Evolutionary conservation across 2,888 invertebrate species (phyloP).

Genomic region (Hirtodrosophila cameraria): DNA sequence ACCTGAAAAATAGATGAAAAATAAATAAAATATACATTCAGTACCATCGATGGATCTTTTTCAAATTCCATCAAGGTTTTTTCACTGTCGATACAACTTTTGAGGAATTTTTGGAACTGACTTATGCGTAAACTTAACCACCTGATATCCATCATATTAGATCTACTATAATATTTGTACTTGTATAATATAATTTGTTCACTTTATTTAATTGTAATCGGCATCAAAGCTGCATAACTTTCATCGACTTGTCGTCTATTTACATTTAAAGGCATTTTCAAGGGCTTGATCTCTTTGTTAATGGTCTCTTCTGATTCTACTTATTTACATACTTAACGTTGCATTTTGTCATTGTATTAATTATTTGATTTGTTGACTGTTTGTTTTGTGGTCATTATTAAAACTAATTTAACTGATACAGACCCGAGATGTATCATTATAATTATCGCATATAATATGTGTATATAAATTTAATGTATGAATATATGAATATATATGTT

Average conservation of each 20-base stretch:
- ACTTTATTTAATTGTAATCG: conserved; percentile 52
- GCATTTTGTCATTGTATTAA: conserved; percentile 51
- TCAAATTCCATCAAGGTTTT: no score
- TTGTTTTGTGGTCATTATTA: conserved; percentile 52
- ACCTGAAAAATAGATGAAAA: no score
- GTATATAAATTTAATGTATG: conserved; percentile 51
- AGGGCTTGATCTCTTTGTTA: conserved; percentile 44
- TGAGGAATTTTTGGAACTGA: no score
- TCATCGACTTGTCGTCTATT: conserved; percentile 38
- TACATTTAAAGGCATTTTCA: conserved; percentile 66
- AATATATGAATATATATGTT: conserved; percentile 38
- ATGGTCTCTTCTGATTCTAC: conserved; percentile 32
- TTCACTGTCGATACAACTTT: no score
- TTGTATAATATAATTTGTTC: conserved; percentile 54
- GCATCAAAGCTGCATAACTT: conserved; percentile 28
- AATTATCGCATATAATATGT: conserved; percentile 30
- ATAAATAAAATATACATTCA: no score
- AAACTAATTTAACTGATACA: conserved; percentile 67
- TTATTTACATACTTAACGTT: conserved; percentile 46
- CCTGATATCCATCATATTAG: no score
- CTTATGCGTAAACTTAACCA: no score
- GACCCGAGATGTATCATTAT: conserved; percentile 13
- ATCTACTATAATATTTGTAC: conserved; percentile 14
- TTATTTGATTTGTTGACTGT: conserved; percentile 61
- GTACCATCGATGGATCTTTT: no score